These are phyloP conservation scores for Chloropsis hardwickii DNA, from an alignment of 2,113 vertebrate species.

Conservation along the genomic window DNA sequence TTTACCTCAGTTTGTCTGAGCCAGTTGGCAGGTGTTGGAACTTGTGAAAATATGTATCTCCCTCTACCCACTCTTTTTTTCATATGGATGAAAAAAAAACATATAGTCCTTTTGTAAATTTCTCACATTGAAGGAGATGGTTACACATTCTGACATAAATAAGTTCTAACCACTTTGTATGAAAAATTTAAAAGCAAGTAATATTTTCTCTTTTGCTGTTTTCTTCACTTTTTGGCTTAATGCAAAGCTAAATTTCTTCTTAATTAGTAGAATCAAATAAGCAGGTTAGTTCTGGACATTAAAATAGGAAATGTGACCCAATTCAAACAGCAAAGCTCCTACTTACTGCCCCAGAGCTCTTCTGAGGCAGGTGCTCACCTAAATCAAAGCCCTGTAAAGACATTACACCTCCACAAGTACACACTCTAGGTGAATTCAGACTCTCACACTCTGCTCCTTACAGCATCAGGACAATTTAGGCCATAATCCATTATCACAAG, in stretches of 20 bases:
- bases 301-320: background rate
- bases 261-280: background rate
- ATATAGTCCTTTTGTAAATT: background rate
- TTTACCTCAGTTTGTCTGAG: constrained; percentile 12
- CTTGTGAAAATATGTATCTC: background rate
- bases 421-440: background rate
- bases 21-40: background rate
- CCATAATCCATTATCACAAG: background rate
- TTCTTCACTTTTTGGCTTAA: background rate
- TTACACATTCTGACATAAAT: background rate
- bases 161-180: background rate
- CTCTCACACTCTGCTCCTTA: background rate
- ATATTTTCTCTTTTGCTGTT: background rate
- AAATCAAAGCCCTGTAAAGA: background rate
- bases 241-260: background rate
- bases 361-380: background rate
- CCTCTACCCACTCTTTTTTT: constrained; percentile 9
- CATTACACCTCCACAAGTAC: background rate
- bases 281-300: background rate
- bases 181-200: background rate
- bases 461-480: background rate
- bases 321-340: background rate
- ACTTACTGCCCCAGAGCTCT: background rate
- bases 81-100: background rate
- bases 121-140: background rate